Evolutionary conservation across 2,113 vertebrate genomes (phyloP).

Genomic region (Manacus vitellinus): DNA sequence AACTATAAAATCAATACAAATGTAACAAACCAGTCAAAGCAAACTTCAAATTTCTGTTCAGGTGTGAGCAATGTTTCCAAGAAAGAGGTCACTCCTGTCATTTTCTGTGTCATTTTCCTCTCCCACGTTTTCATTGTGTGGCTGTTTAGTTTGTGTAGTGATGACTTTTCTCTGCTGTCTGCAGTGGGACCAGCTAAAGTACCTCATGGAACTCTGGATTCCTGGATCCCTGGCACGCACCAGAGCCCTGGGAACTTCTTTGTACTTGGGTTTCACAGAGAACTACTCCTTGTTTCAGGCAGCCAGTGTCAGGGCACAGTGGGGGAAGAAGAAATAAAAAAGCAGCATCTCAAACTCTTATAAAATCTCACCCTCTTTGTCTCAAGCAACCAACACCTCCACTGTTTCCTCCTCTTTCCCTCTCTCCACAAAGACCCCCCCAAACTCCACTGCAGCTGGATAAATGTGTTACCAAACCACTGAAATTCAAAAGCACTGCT

Average conservation of each 20-base stretch:
- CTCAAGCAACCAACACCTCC: neutral
- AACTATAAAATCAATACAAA: neutral
- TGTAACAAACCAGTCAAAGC: neutral
- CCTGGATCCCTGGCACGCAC: fast-evolving
- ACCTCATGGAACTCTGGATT: neutral
- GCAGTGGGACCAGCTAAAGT: neutral
- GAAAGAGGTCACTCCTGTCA: neutral
- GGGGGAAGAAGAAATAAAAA: fast-evolving
- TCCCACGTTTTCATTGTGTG: fast-evolving
- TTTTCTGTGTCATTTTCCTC: fast-evolving
- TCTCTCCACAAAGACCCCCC: neutral
- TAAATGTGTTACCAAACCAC: neutral
- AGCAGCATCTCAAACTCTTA: neutral
- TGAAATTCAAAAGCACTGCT: neutral
- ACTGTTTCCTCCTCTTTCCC: neutral
- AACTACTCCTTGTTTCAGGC: neutral
- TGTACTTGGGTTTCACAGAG: neutral
- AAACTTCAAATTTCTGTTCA: neutral
- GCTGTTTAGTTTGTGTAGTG: fast-evolving
- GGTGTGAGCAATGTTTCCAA: neutral
- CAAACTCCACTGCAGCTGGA: neutral
- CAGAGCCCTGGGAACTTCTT: fast-evolving
- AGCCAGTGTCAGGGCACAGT: neutral
- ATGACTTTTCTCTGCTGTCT: neutral
- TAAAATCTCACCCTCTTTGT: neutral